A percentile compares a stretch with the other conserved stretches of the same genome.
These are phyloP conservation scores for Manduca sexta DNA, from an alignment of 1,140 invertebrate species.

Conservation along the genomic window DNA sequence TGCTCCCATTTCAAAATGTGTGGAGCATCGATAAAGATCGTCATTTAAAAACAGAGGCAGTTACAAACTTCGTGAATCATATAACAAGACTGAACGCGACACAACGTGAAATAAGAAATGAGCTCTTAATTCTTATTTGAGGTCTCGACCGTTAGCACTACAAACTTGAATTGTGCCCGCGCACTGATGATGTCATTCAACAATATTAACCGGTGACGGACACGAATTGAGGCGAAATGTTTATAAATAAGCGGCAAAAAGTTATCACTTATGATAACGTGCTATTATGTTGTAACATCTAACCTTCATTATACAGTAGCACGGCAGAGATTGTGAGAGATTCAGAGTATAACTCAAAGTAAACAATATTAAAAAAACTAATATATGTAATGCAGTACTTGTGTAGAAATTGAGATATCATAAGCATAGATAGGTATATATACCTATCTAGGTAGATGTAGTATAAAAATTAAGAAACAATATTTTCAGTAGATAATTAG, in stretches of 20 bases:
- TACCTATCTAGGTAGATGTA: no score
- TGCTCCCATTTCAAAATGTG: constrained; percentile 16
- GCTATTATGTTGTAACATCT: no score
- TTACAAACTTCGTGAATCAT: not conserved
- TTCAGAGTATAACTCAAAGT: no score
- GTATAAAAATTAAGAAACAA: no score
- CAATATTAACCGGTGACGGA: constrained; percentile 30
- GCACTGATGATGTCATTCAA: constrained; percentile 45
- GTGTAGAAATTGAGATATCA: no score
- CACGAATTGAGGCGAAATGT: constrained; percentile 25
- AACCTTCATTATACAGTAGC: no score
- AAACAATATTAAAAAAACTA: no score
- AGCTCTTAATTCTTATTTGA: not conserved
- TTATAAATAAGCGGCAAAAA: constrained; percentile 18
- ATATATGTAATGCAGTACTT: no score
- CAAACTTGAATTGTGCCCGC: constrained; percentile 16
- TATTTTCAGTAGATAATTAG: no score
- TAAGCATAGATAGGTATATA: no score
- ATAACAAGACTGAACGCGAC: not conserved
- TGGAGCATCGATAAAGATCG: not conserved
- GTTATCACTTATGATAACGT: constrained; percentile 17
- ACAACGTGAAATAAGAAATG: not conserved
- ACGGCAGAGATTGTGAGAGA: no score
- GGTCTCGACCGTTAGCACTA: constrained; percentile 27
- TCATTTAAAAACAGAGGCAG: no score